Percentiles rank a stretch among this genome's conserved stretches.
phyloP scores from a whole-genome alignment of 1,140 invertebrate genomes.

The Pachypeltis micranthus region DNA sequence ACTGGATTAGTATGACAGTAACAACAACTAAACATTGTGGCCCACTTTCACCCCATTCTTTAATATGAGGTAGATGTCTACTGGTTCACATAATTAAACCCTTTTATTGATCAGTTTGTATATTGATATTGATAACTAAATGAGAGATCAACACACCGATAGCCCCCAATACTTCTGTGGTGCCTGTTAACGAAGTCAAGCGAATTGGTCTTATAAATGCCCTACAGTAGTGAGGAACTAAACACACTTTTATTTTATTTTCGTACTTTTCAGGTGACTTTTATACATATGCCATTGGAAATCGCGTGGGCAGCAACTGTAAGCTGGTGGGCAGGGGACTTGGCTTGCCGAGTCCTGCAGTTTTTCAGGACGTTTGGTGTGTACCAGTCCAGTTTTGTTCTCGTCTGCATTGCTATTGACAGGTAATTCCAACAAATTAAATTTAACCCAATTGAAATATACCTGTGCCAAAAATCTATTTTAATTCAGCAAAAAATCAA shows the following conservation, averaged over 20 bases:
- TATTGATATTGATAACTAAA: not conserved
- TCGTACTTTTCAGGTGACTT: slow-evolving; percentile 55
- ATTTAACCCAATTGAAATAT: no score
- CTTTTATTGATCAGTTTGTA: not conserved
- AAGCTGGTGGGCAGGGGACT: slow-evolving; percentile 66
- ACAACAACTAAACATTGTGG: no score
- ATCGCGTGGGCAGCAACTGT: slow-evolving; percentile 75
- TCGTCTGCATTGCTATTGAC: slow-evolving; percentile 77
- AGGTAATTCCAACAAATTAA: no score
- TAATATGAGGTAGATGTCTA: no score
- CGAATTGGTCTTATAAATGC: no score
- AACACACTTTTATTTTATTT: slow-evolving; percentile 8
- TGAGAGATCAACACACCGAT: not conserved
- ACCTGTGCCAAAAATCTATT: no score
- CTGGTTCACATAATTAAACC: not conserved
- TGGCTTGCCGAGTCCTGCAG: slow-evolving; percentile 67
- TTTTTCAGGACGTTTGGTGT: slow-evolving; percentile 76
- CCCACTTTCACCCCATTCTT: no score
- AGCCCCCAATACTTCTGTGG: not conserved
- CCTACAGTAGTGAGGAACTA: no score
- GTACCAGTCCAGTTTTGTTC: slow-evolving; percentile 72
- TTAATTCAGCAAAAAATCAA: no score
- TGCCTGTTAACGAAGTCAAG: not conserved
- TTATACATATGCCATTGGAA: slow-evolving; percentile 82
- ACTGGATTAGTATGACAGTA: no score